Evolutionary conservation across 1,140 invertebrate species (phyloP), one percentile per base, ranked within the genome.

Genomic region (Pseudachorutes palmiensis): DNA sequence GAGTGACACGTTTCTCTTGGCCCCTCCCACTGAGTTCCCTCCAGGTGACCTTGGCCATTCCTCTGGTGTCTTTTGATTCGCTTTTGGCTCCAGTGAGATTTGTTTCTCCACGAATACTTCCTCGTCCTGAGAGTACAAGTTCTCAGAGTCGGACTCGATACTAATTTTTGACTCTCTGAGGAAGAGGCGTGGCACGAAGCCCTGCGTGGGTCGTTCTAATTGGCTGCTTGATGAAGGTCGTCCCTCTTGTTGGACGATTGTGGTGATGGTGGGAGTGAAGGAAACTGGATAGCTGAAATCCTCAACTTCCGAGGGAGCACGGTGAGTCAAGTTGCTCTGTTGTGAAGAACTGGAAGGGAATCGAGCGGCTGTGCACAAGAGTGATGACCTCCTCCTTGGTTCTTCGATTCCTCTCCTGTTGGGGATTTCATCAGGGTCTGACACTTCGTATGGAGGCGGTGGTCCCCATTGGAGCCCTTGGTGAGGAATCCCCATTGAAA

Each of bases 381-480:
- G n/a, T 12, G 60, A 62, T 14, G 19, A n/a, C 12, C 29, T 48
- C 62, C n/a, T 3, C 33, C 5, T 63, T 32, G n/a, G 12, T 36
- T 41, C n/a, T n/a, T n/a, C n/a, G n/a, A 14, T 5, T 41, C 36
- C 19, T 41, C 36, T 41, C 19, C 36, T 41, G 36, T 41, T 9
- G 36, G 36, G n/a, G n/a, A n/a, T n/a, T n/a, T n/a, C n/a, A n/a
- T n/a, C n/a, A n/a, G n/a, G n/a, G n/a, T n/a, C n/a, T n/a, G n/a
- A n/a, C n/a, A n/a, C n/a, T 41, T 64, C 36, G 26, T 71, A 71
- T 2, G 72, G 64, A 9, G 72, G 72, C 16, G 72, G 69, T 14
- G 72, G 70, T 26, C 65, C 72, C 69, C 72, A 71, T 16, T 28
- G 12, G 14, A 61, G 59, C 3, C 32, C 28, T 14, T 61, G 59